Evolutionary conservation across 2,797 vertebrate genomes (phyloP).

Genomic region (Limosa lapponica): DNA sequence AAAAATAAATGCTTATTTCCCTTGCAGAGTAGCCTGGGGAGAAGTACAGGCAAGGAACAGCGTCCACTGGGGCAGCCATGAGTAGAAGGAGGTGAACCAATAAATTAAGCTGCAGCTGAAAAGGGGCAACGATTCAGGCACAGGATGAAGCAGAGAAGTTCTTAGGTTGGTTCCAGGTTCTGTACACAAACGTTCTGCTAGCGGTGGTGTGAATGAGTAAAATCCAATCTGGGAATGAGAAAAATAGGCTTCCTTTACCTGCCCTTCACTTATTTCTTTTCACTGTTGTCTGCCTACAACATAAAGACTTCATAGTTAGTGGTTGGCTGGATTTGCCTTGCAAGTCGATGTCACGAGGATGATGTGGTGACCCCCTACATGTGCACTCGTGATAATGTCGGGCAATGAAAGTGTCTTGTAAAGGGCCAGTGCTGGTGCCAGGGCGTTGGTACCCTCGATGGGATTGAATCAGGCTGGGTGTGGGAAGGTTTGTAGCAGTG

Average conservation of each 20-base stretch:
- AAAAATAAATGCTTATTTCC: constrained; percentile 50
- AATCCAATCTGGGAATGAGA: background rate
- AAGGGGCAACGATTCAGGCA: background rate
- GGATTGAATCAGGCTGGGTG: background rate
- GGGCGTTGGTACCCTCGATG: fast-evolving
- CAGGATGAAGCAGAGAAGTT: background rate
- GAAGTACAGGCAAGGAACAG: background rate
- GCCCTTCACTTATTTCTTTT: background rate
- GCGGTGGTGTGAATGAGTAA: background rate
- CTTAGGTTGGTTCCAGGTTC: background rate
- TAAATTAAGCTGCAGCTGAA: background rate
- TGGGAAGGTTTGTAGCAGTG: background rate
- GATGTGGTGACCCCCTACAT: fast-evolving
- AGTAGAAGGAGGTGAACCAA: background rate
- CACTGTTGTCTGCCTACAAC: background rate
- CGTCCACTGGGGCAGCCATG: background rate
- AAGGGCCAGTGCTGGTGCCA: too few relatives aligned
- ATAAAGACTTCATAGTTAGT: background rate
- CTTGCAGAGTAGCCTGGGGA: constrained; percentile 21
- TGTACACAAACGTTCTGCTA: background rate
- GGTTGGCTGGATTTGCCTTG: background rate
- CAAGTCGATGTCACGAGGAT: background rate
- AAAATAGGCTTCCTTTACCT: background rate
- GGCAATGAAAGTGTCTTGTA: background rate
- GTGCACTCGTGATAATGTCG: fast-evolving